phyloP scores from a whole-genome alignment of 2,888 invertebrate species.

The Drosophila lacicola region DNA sequence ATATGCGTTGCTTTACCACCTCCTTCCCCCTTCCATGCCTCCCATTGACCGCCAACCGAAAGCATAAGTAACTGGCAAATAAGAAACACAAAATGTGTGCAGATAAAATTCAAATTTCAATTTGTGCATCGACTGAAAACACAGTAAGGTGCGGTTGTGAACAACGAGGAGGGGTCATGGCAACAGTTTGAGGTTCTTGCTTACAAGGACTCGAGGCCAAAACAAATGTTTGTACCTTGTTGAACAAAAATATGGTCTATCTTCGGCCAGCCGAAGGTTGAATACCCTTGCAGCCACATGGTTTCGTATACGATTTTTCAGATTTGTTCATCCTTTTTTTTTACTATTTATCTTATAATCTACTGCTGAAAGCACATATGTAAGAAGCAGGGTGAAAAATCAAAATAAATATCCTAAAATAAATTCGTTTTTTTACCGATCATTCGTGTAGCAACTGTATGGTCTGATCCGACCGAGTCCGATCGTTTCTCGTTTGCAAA shows the following conservation, averaged over 20 bases:
- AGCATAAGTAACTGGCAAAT: conserved; percentile 56
- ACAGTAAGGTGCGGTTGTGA: not conserved
- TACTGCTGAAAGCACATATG: no score
- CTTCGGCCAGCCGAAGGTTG: not conserved
- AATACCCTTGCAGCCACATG: no score
- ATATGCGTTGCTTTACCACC: conserved; percentile 29
- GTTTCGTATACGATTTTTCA: no score
- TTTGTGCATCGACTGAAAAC: conserved; percentile 53
- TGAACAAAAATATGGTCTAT: conserved; percentile 38
- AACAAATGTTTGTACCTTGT: conserved; percentile 77
- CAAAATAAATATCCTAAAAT: no score
- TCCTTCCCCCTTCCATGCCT: not conserved
- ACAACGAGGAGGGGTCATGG: not conserved
- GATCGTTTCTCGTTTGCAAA: no score
- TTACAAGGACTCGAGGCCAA: conserved; percentile 67
- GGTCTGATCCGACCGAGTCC: no score
- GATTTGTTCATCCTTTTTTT: no score
- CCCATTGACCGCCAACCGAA: not conserved
- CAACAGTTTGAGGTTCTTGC: conserved; percentile 41
- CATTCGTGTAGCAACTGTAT: no score
- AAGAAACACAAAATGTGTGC: conserved; percentile 66
- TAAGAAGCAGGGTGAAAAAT: no score
- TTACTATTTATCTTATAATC: no score
- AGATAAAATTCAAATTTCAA: conserved; percentile 77
- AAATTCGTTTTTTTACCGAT: no score